Evolutionary conservation across 35 echinoderm and acorn worm genomes (phyloP).

Genomic region (Anneissia japonica): DNA sequence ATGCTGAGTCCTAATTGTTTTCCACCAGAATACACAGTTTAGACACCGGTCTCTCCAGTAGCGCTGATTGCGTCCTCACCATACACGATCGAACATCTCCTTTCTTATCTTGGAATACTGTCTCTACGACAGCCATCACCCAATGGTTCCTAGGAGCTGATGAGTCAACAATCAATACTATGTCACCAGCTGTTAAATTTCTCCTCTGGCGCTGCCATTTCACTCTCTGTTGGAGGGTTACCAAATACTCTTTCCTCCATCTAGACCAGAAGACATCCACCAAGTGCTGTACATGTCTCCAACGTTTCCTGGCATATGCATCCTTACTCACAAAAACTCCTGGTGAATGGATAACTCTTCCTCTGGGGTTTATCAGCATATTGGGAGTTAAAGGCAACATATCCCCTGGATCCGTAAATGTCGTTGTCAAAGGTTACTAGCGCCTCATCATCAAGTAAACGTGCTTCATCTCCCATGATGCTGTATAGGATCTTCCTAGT

Average conservation of each 20-base stretch:
- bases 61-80: background rate
- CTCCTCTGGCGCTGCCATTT: slow-evolving; percentile 14
- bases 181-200: slow-evolving; percentile 22
- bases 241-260: slow-evolving; percentile 43
- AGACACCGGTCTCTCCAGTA: slow-evolving; percentile 14
- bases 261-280: slow-evolving; percentile 39
- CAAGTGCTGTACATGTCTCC: slow-evolving; percentile 50
- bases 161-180: slow-evolving; percentile 40
- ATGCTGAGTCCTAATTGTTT: no score
- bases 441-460: slow-evolving; percentile 32
- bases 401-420: slow-evolving; percentile 4
- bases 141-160: slow-evolving; percentile 11
- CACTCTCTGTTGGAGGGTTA: slow-evolving; percentile 1
- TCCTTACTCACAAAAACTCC: background rate
- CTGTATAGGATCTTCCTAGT: background rate
- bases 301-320: slow-evolving; percentile 39
- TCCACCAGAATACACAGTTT: slow-evolving; percentile 23
- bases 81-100: slow-evolving; percentile 8
- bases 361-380: background rate
- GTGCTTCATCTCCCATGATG: background rate
- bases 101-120: background rate
- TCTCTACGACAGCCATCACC: slow-evolving; percentile 8
- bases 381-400: background rate
- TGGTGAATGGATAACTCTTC: background rate
- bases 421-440: slow-evolving; percentile 13